Evolutionary conservation across 2,113 vertebrate species (phyloP).

Genomic region (Origma solitaria): DNA sequence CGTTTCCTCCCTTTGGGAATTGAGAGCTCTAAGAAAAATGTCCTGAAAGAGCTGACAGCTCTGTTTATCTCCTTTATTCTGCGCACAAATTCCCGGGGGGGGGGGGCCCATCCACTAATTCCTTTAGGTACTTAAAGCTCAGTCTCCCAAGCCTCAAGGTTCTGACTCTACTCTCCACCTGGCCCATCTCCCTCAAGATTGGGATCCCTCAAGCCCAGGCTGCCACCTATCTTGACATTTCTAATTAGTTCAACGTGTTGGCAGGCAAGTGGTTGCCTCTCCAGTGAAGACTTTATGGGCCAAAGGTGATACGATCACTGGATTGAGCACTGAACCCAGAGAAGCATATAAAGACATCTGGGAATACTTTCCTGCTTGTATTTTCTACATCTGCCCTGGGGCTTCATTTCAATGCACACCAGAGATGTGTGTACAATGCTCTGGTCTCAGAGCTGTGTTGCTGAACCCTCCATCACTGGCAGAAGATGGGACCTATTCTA

Average conservation of each 20-base stretch:
- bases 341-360: neutral
- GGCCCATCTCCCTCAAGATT: neutral
- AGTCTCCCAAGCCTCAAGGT: neutral
- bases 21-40: neutral
- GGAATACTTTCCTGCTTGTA: neutral
- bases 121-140: neutral
- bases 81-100: neutral
- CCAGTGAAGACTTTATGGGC: neutral
- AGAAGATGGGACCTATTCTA: neutral
- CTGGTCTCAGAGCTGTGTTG: neutral
- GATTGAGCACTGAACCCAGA: neutral
- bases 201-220: neutral
- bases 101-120: neutral
- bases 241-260: neutral
- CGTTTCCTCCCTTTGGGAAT: neutral
- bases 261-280: neutral
- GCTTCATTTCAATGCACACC: neutral
- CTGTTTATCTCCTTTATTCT: neutral
- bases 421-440: no score
- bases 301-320: neutral
- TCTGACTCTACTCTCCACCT: neutral
- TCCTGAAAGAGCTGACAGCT: neutral
- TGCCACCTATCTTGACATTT: neutral
- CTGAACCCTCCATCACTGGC: neutral
- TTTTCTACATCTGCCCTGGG: neutral